phyloP scores from a whole-genome alignment of 2,113 vertebrate genomes.

The Motacilla tschutschensis region DNA sequence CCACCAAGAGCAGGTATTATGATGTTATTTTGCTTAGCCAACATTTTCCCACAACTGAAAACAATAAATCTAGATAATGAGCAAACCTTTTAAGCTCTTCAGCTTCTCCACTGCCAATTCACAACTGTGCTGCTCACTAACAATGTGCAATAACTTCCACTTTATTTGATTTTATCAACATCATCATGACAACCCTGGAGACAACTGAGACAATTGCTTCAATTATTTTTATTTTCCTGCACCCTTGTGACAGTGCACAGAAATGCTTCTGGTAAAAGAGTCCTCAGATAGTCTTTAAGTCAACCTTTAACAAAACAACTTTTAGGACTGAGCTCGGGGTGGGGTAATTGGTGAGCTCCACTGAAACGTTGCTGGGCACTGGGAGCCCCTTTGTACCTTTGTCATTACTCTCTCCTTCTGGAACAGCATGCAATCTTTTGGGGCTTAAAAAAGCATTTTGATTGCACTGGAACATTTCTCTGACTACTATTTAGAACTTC shows the following conservation, averaged over 20 bases:
- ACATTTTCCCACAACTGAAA: constrained; percentile 32
- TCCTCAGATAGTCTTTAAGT: not conserved
- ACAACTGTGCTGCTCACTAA: constrained; percentile 55
- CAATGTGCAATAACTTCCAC: constrained; percentile 49
- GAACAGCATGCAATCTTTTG: not conserved
- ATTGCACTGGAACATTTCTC: constrained; percentile 10
- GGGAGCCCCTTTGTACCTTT: not conserved
- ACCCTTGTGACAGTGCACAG: constrained; percentile 35
- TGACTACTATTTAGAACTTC: constrained; percentile 27
- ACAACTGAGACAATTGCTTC: constrained; percentile 65
- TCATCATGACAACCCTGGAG: constrained; percentile 63
- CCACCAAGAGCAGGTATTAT: not conserved
- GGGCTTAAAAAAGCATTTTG: constrained; percentile 25
- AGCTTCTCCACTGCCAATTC: constrained; percentile 43
- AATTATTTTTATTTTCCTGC: constrained; percentile 56
- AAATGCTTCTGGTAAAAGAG: constrained; percentile 33
- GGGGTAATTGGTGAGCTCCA: not conserved
- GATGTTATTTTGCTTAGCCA: constrained; percentile 60
- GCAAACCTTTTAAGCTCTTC: constrained; percentile 50
- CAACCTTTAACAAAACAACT: not conserved
- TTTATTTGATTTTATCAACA: constrained; percentile 68
- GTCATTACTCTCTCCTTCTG: not conserved
- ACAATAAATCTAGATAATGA: constrained; percentile 67
- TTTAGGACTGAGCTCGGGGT: not conserved
- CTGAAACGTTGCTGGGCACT: not conserved